A percentile compares a stretch with the other conserved stretches of the same genome.
phyloP scores from a whole-genome alignment of 2,888 invertebrate species.

The Leucophenga maculata region DNA sequence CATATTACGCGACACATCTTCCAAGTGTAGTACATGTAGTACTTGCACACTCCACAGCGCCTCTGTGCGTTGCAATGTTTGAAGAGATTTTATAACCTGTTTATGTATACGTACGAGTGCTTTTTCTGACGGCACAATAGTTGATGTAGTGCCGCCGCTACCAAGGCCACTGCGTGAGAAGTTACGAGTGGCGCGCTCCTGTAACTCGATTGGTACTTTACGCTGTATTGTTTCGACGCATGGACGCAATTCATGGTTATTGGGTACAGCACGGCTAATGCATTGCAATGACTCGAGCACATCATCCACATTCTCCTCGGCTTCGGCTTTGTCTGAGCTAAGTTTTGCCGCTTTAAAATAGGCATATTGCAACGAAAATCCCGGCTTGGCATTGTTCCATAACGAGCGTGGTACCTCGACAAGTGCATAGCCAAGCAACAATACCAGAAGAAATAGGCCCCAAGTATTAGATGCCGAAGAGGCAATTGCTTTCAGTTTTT shows the following conservation, averaged over 20 bases:
- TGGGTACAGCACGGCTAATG: conserved; percentile 82
- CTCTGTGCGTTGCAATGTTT: conserved; percentile 93
- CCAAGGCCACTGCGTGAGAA: conserved; percentile 71
- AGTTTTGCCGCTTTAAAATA: conserved; percentile 96
- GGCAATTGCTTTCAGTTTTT: conserved; percentile 94
- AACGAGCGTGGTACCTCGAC: conserved; percentile 94
- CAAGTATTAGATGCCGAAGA: conserved; percentile 99
- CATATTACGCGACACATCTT: conserved; percentile 87
- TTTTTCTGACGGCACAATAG: conserved; percentile 84
- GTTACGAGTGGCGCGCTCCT: conserved; percentile 81
- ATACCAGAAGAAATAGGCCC: conserved; percentile 95
- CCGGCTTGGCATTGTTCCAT: conserved; percentile 92
- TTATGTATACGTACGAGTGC: conserved; percentile 91
- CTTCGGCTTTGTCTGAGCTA: conserved; percentile 95
- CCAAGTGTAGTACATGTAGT: conserved; percentile 84
- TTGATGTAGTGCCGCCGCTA: conserved; percentile 75
- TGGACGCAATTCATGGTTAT: conserved; percentile 82
- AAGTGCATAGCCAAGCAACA: conserved; percentile 94
- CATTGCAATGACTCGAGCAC: conserved; percentile 92
- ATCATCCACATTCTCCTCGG: conserved; percentile 96
- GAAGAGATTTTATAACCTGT: conserved; percentile 92
- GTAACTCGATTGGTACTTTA: conserved; percentile 86
- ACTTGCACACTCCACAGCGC: conserved; percentile 94
- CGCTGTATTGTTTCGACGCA: conserved; percentile 91
- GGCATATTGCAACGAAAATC: conserved; percentile 86